Conservation (phyloP, 2,797 vertebrate genomes). For the Hemitrygon akajei region DNA sequence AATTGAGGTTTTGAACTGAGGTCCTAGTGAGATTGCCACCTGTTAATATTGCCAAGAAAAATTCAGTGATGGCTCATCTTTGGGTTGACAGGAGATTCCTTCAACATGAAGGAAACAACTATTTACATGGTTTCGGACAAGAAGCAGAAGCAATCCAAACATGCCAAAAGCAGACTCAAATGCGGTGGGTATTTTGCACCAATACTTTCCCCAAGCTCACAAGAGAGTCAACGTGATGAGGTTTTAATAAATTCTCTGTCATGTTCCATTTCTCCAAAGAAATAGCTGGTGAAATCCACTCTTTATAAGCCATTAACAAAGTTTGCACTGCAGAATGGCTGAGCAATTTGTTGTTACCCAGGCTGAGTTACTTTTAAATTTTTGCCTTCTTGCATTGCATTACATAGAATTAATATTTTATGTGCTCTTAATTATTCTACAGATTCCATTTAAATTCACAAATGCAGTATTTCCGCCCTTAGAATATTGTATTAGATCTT, state of each 20-base stretch:
- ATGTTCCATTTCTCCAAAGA: slow-evolving; percentile 25
- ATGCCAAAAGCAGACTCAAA: slow-evolving; percentile 39
- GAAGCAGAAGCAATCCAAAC: slow-evolving; percentile 32
- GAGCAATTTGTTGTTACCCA: background rate
- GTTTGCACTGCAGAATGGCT: background rate
- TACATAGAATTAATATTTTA: slow-evolving; percentile 7
- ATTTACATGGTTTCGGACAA: slow-evolving; percentile 28
- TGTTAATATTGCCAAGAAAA: background rate
- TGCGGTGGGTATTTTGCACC: background rate
- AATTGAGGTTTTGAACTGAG: background rate
- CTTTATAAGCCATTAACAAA: background rate
- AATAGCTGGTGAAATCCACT: background rate
- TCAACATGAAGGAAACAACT: slow-evolving; percentile 14
- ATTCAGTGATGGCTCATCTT: background rate
- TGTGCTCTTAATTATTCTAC: background rate
- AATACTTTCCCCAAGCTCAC: background rate
- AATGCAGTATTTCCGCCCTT: background rate
- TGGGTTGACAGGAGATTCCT: slow-evolving; percentile 6
- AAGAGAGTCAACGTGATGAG: slow-evolving; percentile 9
- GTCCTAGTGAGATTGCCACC: background rate
- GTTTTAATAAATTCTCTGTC: background rate
- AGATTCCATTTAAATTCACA: background rate
- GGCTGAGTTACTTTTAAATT: too few relatives aligned
- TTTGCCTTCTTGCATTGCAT: background rate
- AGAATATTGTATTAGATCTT: background rate